A percentile compares a stretch with the other conserved stretches of the same genome.
Evolutionary conservation across 2,888 invertebrate species (phyloP).

Genomic region (Caenorhabditis macrosperma): DNA sequence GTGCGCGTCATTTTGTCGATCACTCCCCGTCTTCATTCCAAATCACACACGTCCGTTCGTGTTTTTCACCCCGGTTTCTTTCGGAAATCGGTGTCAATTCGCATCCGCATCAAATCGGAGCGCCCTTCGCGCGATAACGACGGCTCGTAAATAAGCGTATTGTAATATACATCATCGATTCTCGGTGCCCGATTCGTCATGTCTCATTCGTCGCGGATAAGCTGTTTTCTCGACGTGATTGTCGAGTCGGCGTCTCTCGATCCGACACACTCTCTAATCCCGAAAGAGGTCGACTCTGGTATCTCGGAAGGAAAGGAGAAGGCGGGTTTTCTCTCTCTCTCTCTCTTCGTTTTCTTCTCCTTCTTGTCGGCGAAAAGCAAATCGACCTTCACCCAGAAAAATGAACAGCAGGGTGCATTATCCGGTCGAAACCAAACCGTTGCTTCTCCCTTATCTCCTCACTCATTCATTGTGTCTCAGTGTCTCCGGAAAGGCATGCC

Average conservation of each 20-base stretch:
- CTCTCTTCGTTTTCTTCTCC: background rate
- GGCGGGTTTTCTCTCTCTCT: constrained; percentile 11
- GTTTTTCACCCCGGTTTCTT: constrained; percentile 13
- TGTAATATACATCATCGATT: constrained; percentile 21
- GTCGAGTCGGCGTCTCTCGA: constrained; percentile 7
- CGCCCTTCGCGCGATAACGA: constrained; percentile 38
- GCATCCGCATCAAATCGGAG: constrained; percentile 41
- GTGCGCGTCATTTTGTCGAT: no score
- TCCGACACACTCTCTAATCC: constrained; percentile 4
- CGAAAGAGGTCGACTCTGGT: constrained; percentile 42
- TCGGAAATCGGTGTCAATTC: constrained; percentile 51
- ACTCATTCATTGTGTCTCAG: background rate
- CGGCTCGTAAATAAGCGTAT: constrained; percentile 55
- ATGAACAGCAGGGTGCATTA: constrained; percentile 55
- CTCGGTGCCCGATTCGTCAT: constrained; percentile 31
- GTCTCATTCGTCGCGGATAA: constrained; percentile 53
- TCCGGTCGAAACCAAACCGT: constrained; percentile 26
- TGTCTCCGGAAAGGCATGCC: background rate
- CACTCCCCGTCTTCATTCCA: background rate
- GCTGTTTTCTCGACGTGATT: constrained; percentile 52
- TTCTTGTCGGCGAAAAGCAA: constrained; percentile 16
- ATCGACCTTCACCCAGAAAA: constrained; percentile 57
- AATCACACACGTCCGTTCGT: background rate
- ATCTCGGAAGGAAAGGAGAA: constrained; percentile 20
- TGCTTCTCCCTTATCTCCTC: constrained; percentile 9